Percentiles rank a stretch among this genome's conserved stretches.
Evolutionary conservation across 2,797 vertebrate species (phyloP).

Genomic region (Limosa lapponica): DNA sequence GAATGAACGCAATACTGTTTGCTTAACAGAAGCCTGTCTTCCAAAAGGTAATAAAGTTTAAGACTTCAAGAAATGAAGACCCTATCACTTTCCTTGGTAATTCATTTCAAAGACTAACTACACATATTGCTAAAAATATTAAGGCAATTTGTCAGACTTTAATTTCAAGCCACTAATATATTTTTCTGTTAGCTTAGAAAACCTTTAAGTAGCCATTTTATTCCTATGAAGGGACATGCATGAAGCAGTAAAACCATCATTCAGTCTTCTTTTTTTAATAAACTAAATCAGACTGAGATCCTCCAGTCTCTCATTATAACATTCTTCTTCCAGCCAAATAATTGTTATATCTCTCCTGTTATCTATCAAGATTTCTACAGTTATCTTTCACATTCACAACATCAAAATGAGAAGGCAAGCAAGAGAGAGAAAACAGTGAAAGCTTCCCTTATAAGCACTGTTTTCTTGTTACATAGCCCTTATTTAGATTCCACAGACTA

Average conservation of each 20-base stretch:
- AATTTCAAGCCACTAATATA: neutral
- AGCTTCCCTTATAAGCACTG: neutral
- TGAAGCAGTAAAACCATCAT: neutral
- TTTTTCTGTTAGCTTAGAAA: neutral
- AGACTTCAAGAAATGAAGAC: neutral
- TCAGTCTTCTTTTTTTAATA: neutral
- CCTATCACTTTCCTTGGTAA: neutral
- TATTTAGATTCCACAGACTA: neutral
- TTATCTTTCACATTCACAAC: neutral
- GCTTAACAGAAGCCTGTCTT: neutral
- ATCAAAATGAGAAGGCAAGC: neutral
- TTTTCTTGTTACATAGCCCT: neutral
- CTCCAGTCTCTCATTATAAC: neutral
- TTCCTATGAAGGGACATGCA: neutral
- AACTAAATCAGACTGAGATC: neutral
- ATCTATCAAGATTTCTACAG: neutral
- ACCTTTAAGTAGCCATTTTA: neutral
- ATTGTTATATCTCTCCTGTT: neutral
- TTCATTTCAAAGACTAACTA: neutral
- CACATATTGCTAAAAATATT: neutral
- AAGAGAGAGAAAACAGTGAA: neutral
- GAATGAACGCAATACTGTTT: accelerated
- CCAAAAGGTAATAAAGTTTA: neutral
- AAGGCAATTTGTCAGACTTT: neutral
- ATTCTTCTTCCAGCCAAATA: neutral